Evolutionary conservation across 2,797 vertebrate genomes (phyloP).

Genomic region (Pogonophryne albipinna): DNA sequence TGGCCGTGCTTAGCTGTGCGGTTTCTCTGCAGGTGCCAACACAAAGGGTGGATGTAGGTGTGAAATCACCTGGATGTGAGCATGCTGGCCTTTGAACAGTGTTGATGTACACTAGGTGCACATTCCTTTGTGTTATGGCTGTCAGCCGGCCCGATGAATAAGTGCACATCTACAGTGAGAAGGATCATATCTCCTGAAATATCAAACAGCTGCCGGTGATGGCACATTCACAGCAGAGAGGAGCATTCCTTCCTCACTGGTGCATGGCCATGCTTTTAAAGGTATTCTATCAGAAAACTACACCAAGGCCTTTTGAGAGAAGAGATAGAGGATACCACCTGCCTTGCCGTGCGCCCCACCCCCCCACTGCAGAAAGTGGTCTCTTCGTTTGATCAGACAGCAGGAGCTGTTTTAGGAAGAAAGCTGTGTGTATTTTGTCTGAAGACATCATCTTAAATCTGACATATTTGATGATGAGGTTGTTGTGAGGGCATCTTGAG

Average conservation of each 20-base stretch:
- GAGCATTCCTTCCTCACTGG: slow-evolving; percentile 50
- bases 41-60: not conserved
- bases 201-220: slow-evolving; percentile 55
- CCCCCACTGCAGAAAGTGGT: slow-evolving; percentile 5
- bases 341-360: not conserved
- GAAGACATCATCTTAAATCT: slow-evolving; percentile 20
- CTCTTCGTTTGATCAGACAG: slow-evolving; percentile 7
- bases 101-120: slow-evolving; percentile 22
- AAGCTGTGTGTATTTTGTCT: slow-evolving; percentile 1
- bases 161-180: slow-evolving; percentile 54
- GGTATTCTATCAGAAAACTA: slow-evolving; percentile 7
- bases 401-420: not conserved
- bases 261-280: slow-evolving; percentile 24
- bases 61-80: slow-evolving; percentile 31
- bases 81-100: slow-evolving; percentile 9
- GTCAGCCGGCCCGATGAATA: slow-evolving; percentile 36
- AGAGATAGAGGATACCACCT: slow-evolving; percentile 19
- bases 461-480: slow-evolving; percentile 25
- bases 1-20: not conserved
- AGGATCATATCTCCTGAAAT: slow-evolving; percentile 55
- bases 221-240: slow-evolving; percentile 43
- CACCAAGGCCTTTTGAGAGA: not conserved
- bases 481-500: slow-evolving; percentile 6
- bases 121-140: slow-evolving; percentile 65
- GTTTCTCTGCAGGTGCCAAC: slow-evolving; percentile 4